Evolutionary conservation across 2,888 invertebrate genomes (phyloP), one percentile per base, ranked within the genome.

Genomic region (Strigamia crassipes): DNA sequence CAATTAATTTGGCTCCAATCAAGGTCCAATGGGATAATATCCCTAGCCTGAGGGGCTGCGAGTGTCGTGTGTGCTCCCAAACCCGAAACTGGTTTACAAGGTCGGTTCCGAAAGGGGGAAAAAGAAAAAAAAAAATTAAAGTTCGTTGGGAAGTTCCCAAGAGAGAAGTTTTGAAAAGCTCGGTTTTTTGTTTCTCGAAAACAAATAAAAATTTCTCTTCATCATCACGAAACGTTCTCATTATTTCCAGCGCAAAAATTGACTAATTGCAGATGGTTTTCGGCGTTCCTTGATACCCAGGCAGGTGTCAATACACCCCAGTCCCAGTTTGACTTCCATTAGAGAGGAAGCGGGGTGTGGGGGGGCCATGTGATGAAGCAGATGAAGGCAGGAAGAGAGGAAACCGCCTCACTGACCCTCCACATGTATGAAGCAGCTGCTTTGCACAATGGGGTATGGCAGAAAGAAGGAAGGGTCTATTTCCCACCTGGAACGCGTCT

Each of bases 321-420:
- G 2, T 31, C 27, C 31, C n/a, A 9, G 27, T 27, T 73, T 27
- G 73, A 73, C 73, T 73, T 73, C 73, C 73, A 27, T 73, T 73
- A 73, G 27, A 73, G 31, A 13, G 31, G 12, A 27, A 27, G n/a
- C 0, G 73, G 73, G 31, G 31, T 4, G 56, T 27, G 27, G 27
- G 27, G 27, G 27, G 27, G 27, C 27, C 38, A 38, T 38, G 56
- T 21, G 56, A n/a, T 5, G 56, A 12, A 31, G 73, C 31, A 23
- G 73, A 73, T 73, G 73, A 73, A 10, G 73, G 31, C 73, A 73
- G 73, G 73, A 73, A 73, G 31, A 15, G 31, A 73, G 10, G 31
- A 73, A 73, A 13, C 31, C 73, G 73, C 73, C 73, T 73, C 73
- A n/a, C 73, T 73, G 73, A 73, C 73, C 73, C 73, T 27, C 73